Percentiles rank a stretch among this genome's conserved stretches.
Evolutionary conservation across 2,888 invertebrate species (phyloP).

Genomic region (Eugnorisma glareosa): DNA sequence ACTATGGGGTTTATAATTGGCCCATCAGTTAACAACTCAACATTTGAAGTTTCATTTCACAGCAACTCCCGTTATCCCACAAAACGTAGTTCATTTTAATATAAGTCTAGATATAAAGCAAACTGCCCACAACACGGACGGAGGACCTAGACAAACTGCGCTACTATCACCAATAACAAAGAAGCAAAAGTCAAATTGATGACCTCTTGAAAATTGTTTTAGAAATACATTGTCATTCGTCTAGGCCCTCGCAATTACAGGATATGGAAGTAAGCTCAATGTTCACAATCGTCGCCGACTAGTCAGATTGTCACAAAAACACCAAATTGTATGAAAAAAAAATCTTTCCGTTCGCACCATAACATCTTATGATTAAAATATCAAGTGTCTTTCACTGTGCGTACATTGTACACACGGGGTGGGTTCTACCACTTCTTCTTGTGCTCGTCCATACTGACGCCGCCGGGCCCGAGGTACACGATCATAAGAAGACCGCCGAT

Average conservation of each 20-base stretch:
- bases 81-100: slow-evolving; percentile 17
- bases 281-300: slow-evolving; percentile 70
- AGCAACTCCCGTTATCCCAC: slow-evolving; percentile 9
- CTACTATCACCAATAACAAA: background rate
- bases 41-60: slow-evolving; percentile 9
- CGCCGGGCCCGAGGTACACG: slow-evolving; percentile 99
- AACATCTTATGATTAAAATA: slow-evolving; percentile 71
- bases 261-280: slow-evolving; percentile 68
- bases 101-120: slow-evolving; percentile 23
- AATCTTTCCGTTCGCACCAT: slow-evolving; percentile 65
- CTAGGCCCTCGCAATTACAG: slow-evolving; percentile 17
- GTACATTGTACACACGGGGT: slow-evolving; percentile 66
- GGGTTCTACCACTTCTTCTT: slow-evolving; percentile 98
- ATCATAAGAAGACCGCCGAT: slow-evolving; percentile 99
- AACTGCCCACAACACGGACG: slow-evolving; percentile 46
- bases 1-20: background rate
- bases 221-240: background rate
- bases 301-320: slow-evolving; percentile 70
- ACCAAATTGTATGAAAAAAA: slow-evolving; percentile 63
- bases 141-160: background rate
- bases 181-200: background rate
- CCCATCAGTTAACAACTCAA: background rate
- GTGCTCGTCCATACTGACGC: slow-evolving; percentile 99
- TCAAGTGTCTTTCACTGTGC: slow-evolving; percentile 71
- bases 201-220: background rate